A percentile compares a stretch with the other conserved stretches of the same genome.
These are phyloP conservation scores for Apotomis capreana DNA, from an alignment of 2,888 invertebrate genomes.

Conservation along the genomic window DNA sequence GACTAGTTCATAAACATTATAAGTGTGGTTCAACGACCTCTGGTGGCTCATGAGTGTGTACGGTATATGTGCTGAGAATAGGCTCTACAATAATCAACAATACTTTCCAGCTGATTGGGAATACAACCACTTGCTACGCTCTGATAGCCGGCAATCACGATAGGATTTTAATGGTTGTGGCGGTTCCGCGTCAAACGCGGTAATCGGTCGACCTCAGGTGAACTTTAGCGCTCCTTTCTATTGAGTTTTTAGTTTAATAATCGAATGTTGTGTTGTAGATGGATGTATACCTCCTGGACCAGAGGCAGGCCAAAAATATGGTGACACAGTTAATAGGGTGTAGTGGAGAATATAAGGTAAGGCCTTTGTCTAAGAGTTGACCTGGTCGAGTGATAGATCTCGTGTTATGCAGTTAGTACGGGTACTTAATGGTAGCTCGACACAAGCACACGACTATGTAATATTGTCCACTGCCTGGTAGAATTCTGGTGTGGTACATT, in stretches of 20 bases:
- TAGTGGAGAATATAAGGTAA: no score
- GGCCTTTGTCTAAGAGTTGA: no score
- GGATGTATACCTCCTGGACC: no score
- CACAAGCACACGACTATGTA: no score
- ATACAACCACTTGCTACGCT: slow-evolving; percentile 29
- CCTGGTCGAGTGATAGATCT: no score
- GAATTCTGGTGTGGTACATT: no score
- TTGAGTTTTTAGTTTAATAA: neutral
- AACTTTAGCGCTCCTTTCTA: neutral
- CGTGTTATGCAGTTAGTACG: no score
- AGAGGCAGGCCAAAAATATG: no score
- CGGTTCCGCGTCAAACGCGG: neutral
- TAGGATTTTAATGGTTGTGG: slow-evolving; percentile 3
- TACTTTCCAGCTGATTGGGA: slow-evolving; percentile 31
- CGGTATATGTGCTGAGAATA: neutral
- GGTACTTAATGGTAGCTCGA: no score
- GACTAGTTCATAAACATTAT: slow-evolving; percentile 18
- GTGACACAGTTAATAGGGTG: no score
- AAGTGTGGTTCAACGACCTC: slow-evolving; percentile 25
- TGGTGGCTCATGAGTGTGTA: slow-evolving; percentile 19
- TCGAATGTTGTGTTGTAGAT: no score
- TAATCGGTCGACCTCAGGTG: neutral
- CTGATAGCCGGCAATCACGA: slow-evolving; percentile 10
- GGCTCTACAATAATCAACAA: slow-evolving; percentile 25
- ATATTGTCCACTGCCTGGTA: no score